phyloP scores from a whole-genome alignment of 53 echinoderm and acorn worm species.

The Luidia sarsii region DNA sequence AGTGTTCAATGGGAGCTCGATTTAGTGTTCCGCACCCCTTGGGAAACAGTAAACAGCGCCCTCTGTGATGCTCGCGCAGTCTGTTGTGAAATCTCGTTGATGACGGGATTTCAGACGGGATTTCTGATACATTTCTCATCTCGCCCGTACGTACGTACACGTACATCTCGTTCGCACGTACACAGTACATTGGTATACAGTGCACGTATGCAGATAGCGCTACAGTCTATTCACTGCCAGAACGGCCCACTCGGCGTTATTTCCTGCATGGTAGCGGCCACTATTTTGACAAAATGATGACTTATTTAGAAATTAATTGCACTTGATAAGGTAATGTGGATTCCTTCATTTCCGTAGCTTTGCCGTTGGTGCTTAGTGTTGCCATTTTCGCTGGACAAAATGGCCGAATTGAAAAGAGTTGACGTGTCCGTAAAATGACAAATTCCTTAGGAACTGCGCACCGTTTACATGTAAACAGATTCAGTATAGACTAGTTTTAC shows the following conservation, averaged over 20 bases:
- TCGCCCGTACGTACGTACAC: too few species aligned
- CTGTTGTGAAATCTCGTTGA: neutral
- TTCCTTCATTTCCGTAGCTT: neutral
- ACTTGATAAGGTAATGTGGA: slow-evolving; percentile 47
- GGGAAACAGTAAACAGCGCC: slow-evolving; percentile 22
- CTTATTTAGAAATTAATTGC: slow-evolving; percentile 28
- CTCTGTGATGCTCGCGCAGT: neutral
- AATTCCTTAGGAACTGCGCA: too few species aligned
- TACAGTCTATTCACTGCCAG: neutral
- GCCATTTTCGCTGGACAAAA: neutral
- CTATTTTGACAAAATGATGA: slow-evolving; percentile 30
- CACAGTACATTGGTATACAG: neutral
- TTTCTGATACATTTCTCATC: too few species aligned
- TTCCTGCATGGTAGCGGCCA: neutral
- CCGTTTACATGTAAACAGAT: too few species aligned
- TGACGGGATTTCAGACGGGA: neutral
- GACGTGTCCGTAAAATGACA: too few species aligned
- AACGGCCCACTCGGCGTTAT: neutral
- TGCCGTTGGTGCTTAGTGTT: neutral
- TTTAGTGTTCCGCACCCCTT: too few species aligned
- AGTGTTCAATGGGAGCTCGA: too few species aligned
- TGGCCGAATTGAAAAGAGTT: neutral
- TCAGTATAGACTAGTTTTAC: too few species aligned
- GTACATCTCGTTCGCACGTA: neutral
- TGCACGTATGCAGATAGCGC: too few species aligned